Evolutionary conservation across 1,140 invertebrate species (phyloP).

Genomic region (Vollenhovia emeryi): DNA sequence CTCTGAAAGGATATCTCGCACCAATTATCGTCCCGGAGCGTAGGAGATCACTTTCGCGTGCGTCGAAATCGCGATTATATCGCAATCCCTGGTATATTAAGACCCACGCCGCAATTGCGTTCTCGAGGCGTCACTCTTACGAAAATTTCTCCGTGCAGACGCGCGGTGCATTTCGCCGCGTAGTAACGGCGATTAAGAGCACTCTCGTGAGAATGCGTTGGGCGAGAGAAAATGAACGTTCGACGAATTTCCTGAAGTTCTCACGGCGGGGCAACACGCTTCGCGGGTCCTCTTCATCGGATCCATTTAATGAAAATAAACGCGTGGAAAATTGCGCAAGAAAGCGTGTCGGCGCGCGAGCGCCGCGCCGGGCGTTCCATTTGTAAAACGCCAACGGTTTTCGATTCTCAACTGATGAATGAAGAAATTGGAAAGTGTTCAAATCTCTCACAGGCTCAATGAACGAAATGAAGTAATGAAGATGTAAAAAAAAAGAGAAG

Average conservation of each 20-base stretch:
- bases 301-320: conserved; percentile 40
- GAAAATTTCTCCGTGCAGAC: conserved; percentile 17
- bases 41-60: conserved; percentile 7
- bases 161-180: neutral
- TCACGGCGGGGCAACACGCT: conserved; percentile 14
- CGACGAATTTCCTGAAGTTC: conserved; percentile 25
- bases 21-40: neutral
- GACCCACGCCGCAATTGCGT: neutral
- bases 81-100: neutral
- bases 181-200: neutral
- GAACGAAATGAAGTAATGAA: conserved; percentile 18
- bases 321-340: conserved; percentile 58
- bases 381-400: conserved; percentile 31
- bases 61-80: conserved; percentile 13
- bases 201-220: conserved; percentile 15
- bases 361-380: neutral
- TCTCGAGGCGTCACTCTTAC: neutral
- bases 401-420: conserved; percentile 12
- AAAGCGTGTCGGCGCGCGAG: conserved; percentile 71
- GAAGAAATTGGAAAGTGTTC: conserved; percentile 69
- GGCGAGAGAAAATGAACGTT: neutral
- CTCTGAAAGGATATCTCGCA: neutral
- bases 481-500: conserved; percentile 11
- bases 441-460: neutral
- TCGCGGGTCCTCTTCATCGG: neutral